Percentiles rank a stretch among this genome's conserved stretches.
These are phyloP conservation scores for Cephus nigrinus DNA, from an alignment of 2,888 invertebrate species.

Conservation along the genomic window DNA sequence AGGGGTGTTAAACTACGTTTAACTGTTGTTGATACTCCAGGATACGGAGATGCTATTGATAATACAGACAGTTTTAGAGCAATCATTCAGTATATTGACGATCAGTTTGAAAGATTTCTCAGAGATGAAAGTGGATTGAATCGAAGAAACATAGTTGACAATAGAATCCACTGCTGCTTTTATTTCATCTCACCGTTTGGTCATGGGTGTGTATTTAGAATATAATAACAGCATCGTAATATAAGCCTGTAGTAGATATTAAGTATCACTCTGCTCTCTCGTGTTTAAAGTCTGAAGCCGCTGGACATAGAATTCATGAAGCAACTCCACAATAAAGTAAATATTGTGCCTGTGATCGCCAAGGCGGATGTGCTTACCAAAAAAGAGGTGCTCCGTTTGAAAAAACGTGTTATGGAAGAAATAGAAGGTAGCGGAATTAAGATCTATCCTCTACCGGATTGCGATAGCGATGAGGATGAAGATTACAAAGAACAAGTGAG, in stretches of 20 bases:
- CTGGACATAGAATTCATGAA: slow-evolving; percentile 97
- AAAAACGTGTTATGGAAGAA: slow-evolving; percentile 90
- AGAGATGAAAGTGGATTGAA: slow-evolving; percentile 96
- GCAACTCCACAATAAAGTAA: slow-evolving; percentile 93
- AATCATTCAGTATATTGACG: slow-evolving; percentile 96
- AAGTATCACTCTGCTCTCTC: neutral
- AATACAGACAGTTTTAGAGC: slow-evolving; percentile 94
- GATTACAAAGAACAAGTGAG: slow-evolving; percentile 95
- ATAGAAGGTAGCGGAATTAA: slow-evolving; percentile 91
- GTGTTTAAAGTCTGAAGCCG: slow-evolving; percentile 81
- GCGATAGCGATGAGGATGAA: slow-evolving; percentile 95
- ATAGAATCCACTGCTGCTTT: slow-evolving; percentile 97
- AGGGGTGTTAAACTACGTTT: slow-evolving; percentile 91
- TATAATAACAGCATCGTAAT: neutral
- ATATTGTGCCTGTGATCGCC: slow-evolving; percentile 97
- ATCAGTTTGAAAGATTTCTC: slow-evolving; percentile 93
- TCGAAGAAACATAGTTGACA: slow-evolving; percentile 95
- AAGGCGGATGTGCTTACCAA: slow-evolving; percentile 96
- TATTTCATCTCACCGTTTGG: slow-evolving; percentile 98
- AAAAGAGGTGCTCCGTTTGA: slow-evolving; percentile 88
- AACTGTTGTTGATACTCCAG: slow-evolving; percentile 96
- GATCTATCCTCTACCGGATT: slow-evolving; percentile 95
- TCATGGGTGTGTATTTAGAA: slow-evolving; percentile 78
- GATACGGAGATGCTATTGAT: slow-evolving; percentile 95
- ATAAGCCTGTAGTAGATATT: neutral